These are phyloP conservation scores for Microcebus tavaratra DNA, from an alignment of 2,113 vertebrate genomes.

Conservation along the genomic window DNA sequence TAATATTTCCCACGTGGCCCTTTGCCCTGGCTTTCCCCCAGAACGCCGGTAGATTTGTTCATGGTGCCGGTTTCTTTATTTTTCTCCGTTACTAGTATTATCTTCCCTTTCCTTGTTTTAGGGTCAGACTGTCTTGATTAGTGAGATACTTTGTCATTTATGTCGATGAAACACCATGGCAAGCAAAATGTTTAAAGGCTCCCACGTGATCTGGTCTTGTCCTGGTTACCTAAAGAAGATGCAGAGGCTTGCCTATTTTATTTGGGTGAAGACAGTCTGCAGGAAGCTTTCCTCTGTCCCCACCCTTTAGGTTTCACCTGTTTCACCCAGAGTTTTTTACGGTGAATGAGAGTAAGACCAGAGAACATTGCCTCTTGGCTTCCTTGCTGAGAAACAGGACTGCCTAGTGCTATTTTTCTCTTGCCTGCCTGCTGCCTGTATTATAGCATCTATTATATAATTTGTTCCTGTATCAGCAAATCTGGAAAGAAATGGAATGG, in stretches of 20 bases:
- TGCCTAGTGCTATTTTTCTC: background rate
- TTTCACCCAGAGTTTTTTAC: background rate
- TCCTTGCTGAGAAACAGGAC: background rate
- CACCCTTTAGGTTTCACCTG: background rate
- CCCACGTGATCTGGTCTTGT: background rate
- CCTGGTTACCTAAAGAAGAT: background rate
- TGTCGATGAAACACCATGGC: background rate
- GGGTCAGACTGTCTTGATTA: background rate
- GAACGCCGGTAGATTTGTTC: background rate
- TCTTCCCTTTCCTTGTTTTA: background rate
- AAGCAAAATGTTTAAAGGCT: background rate
- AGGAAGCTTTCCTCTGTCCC: background rate
- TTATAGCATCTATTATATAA: background rate
- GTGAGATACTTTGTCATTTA: background rate
- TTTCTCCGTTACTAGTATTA: background rate
- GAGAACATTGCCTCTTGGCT: accelerated
- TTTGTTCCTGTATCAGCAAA: background rate
- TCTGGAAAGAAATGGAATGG: background rate
- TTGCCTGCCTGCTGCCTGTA: background rate
- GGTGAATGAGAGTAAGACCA: background rate
- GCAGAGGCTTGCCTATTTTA: background rate
- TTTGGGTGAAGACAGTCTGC: background rate
- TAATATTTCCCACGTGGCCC: background rate
- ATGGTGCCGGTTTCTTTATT: background rate
- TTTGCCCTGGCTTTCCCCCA: background rate